Percentiles rank a stretch among this genome's conserved stretches.
phyloP scores from a whole-genome alignment of 2,888 invertebrate species.

The Agriopis marginaria region DNA sequence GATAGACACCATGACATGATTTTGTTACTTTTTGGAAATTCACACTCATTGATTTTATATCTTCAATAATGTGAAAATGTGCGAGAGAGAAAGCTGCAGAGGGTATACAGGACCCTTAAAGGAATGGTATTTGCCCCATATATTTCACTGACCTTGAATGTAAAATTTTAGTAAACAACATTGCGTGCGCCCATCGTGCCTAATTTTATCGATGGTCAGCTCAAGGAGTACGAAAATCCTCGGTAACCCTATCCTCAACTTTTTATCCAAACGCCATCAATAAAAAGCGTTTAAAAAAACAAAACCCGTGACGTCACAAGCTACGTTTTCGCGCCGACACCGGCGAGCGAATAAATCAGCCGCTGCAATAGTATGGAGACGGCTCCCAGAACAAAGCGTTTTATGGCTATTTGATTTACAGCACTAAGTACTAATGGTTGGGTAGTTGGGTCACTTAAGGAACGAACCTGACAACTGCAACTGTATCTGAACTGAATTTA shows the following conservation, averaged over 20 bases:
- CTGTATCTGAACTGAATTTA: too few relatives aligned
- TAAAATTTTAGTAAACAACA: neutral
- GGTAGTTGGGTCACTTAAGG: too few relatives aligned
- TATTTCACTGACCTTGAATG: too few relatives aligned
- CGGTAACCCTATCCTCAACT: constrained; percentile 70
- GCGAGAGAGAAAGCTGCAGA: too few relatives aligned
- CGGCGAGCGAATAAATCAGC: constrained; percentile 81
- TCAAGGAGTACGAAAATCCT: constrained; percentile 28
- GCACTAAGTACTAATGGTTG: constrained; percentile 43
- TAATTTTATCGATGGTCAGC: constrained; percentile 14
- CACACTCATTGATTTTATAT: too few relatives aligned
- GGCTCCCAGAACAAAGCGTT: constrained; percentile 76
- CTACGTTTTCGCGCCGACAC: constrained; percentile 82
- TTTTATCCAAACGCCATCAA: constrained; percentile 83
- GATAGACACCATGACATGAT: too few relatives aligned
- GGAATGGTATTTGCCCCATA: too few relatives aligned
- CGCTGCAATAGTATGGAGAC: constrained; percentile 75
- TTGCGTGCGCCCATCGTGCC: constrained; percentile 15
- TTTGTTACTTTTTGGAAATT: too few relatives aligned
- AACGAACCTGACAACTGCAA: too few relatives aligned
- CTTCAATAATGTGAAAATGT: too few relatives aligned
- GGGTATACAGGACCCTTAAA: too few relatives aligned
- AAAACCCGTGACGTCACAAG: constrained; percentile 82
- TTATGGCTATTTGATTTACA: constrained; percentile 70
- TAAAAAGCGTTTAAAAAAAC: constrained; percentile 75